Evolutionary conservation across 2,888 invertebrate genomes (phyloP), one percentile per base, ranked within the genome.

Genomic region (Drosophila ezoana): DNA sequence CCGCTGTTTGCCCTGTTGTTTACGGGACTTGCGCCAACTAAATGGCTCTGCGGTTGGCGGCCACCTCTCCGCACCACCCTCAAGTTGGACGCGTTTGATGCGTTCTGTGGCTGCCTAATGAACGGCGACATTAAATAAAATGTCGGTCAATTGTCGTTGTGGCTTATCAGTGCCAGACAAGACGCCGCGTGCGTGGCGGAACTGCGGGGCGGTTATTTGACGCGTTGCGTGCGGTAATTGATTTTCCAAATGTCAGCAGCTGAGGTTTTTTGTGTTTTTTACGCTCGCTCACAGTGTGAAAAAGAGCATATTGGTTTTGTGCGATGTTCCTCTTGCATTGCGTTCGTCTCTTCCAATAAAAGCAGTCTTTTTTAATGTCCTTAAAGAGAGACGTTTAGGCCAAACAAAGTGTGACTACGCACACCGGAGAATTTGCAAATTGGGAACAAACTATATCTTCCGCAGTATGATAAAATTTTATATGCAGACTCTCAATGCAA

Each of bases 81-180:
- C 47, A 20, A 51, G 63, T 53, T 23, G 3, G 16, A 10, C 28
- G 40, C 53, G 38, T 45, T 32, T 49, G 45, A 33, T 45, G 44
- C 53, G 59, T 61, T 65, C 63, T 70, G 77, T 45, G 76, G 79
- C 63, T 68, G 82, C 66, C 76, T 83, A 83, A 83, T 83, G 85
- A 83, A 84, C 83, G 80, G 72, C 79, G 80, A 81, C 82, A 83
- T 83, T 84, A 83, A 84, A 83, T 84, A 83, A 83, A 83, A 83
- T 84, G 82, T 82, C 70, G 82, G 85, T 84, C 85, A 84, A 83
- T 83, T 84, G 85, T 80, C 82, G 79, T 79, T 82, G 81, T 41
- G 84, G 81, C 69, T 69, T 79, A 77, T 78, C 78, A 78, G 71
- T 58, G 72, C 37, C 69, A 80, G 80, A 73, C 80, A 78, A 73